These are phyloP conservation scores for Archips crataeganus DNA, from an alignment of 2,888 invertebrate species.

Conservation along the genomic window DNA sequence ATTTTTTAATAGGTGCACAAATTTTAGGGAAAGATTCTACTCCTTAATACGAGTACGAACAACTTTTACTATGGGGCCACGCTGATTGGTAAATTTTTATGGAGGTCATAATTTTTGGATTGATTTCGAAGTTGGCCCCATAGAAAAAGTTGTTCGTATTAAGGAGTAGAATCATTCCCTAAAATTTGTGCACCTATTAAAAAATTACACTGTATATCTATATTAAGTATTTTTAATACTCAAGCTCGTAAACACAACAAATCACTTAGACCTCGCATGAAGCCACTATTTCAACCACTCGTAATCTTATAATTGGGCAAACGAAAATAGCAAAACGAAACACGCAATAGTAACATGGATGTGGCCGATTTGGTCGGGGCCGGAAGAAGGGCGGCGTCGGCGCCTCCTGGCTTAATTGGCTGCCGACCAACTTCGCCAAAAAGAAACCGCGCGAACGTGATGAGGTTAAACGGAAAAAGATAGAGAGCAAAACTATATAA, in stretches of 20 bases:
- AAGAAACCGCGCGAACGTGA: slow-evolving; percentile 65
- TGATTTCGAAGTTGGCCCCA: too few relatives aligned
- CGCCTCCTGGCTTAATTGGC: slow-evolving; percentile 75
- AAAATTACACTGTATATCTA: too few relatives aligned
- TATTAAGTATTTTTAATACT: too few relatives aligned
- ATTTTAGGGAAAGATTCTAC: too few relatives aligned
- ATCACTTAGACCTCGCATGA: slow-evolving; percentile 1
- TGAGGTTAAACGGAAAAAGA: slow-evolving; percentile 62
- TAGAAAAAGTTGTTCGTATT: too few relatives aligned
- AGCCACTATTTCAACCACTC: slow-evolving; percentile 2
- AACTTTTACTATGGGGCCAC: too few relatives aligned
- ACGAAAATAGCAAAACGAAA: slow-evolving; percentile 28
- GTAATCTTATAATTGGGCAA: slow-evolving; percentile 37
- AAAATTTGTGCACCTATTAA: background rate
- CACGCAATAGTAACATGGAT: slow-evolving; percentile 34
- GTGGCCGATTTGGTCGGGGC: slow-evolving; percentile 33
- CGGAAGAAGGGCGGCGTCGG: slow-evolving; percentile 66
- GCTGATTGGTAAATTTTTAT: too few relatives aligned
- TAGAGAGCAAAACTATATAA: slow-evolving; percentile 56
- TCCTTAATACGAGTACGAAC: too few relatives aligned
- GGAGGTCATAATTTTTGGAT: too few relatives aligned
- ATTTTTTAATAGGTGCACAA: too few relatives aligned
- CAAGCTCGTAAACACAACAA: background rate
- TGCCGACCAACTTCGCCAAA: slow-evolving; percentile 69
- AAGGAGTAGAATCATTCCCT: too few relatives aligned